Evolutionary conservation across 2,113 vertebrate genomes (phyloP).

Genomic region (Typhlomys cinereus): DNA sequence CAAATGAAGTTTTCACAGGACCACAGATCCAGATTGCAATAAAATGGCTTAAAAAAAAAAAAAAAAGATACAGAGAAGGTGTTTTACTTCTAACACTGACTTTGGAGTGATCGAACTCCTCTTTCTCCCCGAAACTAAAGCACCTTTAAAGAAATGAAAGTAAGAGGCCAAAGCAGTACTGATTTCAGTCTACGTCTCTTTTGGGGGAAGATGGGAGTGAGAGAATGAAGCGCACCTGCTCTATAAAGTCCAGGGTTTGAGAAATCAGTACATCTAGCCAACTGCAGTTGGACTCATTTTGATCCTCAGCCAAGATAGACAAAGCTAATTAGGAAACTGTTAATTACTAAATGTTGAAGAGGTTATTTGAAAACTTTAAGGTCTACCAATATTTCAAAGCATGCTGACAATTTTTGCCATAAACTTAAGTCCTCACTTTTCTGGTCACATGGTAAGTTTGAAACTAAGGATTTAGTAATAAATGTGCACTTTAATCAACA

Average conservation of each 20-base stretch:
- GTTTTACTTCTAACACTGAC: not conserved
- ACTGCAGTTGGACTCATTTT: slow-evolving; percentile 31
- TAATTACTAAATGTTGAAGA: slow-evolving; percentile 64
- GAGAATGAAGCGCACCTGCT: not conserved
- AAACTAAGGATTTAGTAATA: slow-evolving; percentile 26
- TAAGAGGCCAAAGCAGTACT: not conserved
- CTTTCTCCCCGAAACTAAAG: not conserved
- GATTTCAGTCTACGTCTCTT: not conserved
- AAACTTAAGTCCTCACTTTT: slow-evolving; percentile 46
- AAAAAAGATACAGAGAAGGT: not conserved
- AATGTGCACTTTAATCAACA: slow-evolving; percentile 38
- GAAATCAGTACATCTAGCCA: not conserved
- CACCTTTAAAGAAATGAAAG: not conserved
- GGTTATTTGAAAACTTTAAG: slow-evolving; percentile 44
- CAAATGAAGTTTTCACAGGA: not conserved
- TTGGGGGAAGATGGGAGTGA: not conserved
- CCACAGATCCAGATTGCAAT: too few species aligned
- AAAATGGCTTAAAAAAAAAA: not conserved
- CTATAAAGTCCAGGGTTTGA: not conserved
- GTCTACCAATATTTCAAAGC: slow-evolving; percentile 28
- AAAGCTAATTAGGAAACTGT: slow-evolving; percentile 58
- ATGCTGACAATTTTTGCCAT: slow-evolving; percentile 38
- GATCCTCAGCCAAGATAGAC: slow-evolving; percentile 48
- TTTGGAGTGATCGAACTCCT: not conserved
- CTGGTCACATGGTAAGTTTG: not conserved